Base-by-base conservation (phyloP, 2,797 vertebrate genomes). In the Gastrophryne carolinensis region DNA sequence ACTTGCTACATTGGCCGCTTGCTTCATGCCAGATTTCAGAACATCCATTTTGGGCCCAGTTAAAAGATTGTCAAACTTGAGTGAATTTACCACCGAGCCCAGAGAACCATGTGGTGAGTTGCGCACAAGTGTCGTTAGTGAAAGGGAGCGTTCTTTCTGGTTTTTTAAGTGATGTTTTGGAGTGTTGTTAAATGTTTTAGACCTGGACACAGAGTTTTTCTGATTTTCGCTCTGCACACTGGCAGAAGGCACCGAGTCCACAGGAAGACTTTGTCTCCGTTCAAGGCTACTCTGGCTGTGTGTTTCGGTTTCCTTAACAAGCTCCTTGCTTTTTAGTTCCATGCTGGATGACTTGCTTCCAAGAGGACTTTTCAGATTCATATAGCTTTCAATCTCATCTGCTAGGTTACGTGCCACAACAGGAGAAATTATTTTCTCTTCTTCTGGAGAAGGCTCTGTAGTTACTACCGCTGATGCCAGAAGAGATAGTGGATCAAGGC, bases 361-460 rank as follows among this genome's bases (percentile, higher is more conserved):
- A 39, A 96, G 80, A 0, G 96, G 95, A 65, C 84, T 95, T 73
- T 90, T 92, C 29, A 98, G 88, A 79, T 94, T 98, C 97, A 99
- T 99, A 80, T 99, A 99, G 89, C 89, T 95, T 85, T 99, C 94
- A 8, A 99, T 99, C 87, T 99, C 98, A 79, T 98, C 95, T 0
- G 98, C 97, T 64, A 99, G 89, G 79, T 98, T 98, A 52, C 96
- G 94, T 53, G 95, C 94, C 72, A 93, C 93, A 78, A 93, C 89
- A 0, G 87, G 87, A 0, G 95, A 96, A 56, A 91, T 3, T 1
- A 82, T 0, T 65, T 92, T 93, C 72, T 95, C 95, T 80, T 92
- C 95, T 68, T 89, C 86, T 62, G 87, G 90, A 3, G 90, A 80
- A 1, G 89, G 88, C 23, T 84, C 86, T 0, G 84, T 81, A 75